Evolutionary conservation across 2,888 invertebrate genomes (phyloP).

Genomic region (Lepidocyrtoides sp.): DNA sequence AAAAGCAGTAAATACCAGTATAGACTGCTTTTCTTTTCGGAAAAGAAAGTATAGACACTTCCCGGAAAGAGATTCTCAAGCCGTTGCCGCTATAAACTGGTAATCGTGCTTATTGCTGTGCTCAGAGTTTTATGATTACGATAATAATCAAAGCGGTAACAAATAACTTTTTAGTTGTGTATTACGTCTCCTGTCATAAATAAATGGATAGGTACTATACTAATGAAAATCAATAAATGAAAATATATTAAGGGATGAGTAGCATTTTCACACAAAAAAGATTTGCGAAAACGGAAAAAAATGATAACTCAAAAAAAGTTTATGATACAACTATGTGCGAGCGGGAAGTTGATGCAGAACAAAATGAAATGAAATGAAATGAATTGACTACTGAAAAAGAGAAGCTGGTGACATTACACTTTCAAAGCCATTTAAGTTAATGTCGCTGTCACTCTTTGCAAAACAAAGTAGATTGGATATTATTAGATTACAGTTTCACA

Average conservation of each 20-base stretch:
- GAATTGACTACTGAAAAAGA: no score
- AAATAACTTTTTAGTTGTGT: no score
- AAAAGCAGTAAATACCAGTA: background rate
- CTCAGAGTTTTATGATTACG: no score
- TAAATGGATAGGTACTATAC: background rate
- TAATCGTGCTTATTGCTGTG: no score
- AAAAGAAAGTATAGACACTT: background rate
- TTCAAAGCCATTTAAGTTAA: slow-evolving; percentile 35
- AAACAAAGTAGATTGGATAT: background rate
- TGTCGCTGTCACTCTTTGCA: slow-evolving; percentile 23
- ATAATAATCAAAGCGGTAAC: no score
- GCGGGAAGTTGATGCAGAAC: background rate
- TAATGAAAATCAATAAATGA: background rate
- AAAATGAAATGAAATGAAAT: no score
- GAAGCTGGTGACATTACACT: slow-evolving; percentile 7
- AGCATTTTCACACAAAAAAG: background rate
- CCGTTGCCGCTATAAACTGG: no score
- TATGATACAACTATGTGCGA: no score
- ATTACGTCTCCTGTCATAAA: no score
- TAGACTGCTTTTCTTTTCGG: background rate
- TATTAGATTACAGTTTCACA: background rate
- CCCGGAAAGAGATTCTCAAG: no score
- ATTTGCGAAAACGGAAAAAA: background rate
- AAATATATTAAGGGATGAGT: background rate
- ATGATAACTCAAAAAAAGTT: no score